Conservation (phyloP, 2,888 invertebrate species). For the Exocentrus adspersus region DNA sequence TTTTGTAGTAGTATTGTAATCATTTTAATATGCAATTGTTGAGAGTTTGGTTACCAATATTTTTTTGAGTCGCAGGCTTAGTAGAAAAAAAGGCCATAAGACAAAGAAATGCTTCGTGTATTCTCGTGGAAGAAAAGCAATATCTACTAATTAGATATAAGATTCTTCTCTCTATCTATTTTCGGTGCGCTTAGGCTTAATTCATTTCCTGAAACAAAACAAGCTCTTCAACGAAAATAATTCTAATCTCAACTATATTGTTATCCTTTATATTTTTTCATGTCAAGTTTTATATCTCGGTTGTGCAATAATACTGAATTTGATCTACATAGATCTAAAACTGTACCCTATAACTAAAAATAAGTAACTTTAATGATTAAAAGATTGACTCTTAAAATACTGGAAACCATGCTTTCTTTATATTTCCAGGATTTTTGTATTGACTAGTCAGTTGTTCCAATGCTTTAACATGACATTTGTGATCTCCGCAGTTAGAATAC, state of each 20-base stretch:
- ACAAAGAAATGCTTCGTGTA: conserved; percentile 41
- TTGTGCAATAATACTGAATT: too few relatives aligned
- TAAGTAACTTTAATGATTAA: not conserved
- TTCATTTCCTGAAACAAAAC: too few relatives aligned
- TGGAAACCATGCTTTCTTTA: conserved; percentile 20
- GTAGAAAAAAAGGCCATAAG: not conserved
- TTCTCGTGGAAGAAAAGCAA: conserved; percentile 45
- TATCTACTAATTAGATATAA: conserved; percentile 33
- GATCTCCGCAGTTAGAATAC: conserved; percentile 43
- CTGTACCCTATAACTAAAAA: not conserved
- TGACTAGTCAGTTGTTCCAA: conserved; percentile 48
- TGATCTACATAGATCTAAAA: too few relatives aligned
- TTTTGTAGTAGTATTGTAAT: not conserved
- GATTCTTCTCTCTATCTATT: not conserved
- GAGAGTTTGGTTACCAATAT: not conserved
- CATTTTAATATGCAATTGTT: conserved; percentile 4
- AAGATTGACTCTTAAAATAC: not conserved
- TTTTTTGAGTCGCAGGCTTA: not conserved
- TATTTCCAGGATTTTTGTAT: conserved; percentile 19
- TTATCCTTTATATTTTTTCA: too few relatives aligned
- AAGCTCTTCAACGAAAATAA: too few relatives aligned
- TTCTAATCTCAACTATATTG: too few relatives aligned
- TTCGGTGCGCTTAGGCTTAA: not conserved
- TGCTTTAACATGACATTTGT: conserved; percentile 44
- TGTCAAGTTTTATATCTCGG: too few relatives aligned